Evolutionary conservation across 2,797 vertebrate species (phyloP), one percentile per base, ranked within the genome.

Genomic region (Fundulus diaphanus): DNA sequence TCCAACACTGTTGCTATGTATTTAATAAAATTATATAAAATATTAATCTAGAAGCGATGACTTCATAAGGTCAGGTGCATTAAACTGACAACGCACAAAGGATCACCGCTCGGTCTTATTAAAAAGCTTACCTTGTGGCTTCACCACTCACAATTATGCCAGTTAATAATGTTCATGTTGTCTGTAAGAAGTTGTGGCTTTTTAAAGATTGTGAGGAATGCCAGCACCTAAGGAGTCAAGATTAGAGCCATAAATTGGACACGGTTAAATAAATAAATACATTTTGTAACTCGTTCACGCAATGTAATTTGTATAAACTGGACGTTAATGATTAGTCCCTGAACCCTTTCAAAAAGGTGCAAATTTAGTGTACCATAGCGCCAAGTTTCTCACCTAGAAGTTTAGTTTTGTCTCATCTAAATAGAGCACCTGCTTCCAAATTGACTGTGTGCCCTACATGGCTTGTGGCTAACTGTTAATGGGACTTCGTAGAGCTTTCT

Each of bases 1-100:
- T 82, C 65, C 68, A 54, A 73, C 68, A 72, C 59, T 46, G 56
- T 82, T 85, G 79, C 81, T 85, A 83, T 88, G 87, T 87, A 80
- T 83, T 68, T 70, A 44, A 46, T 71, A 31, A 80, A 83, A 87
- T 79, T 46, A 72, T 80, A 48, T 69, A 5, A 84, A 85, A 79
- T n/a, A 76, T 37, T 18, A 16, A 73, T 31, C 74, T 78, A 73
- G 70, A 73, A 51, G 35, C 37, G 51, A 49, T 52, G 31, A 78
- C 77, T 72, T 73, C 22, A 56, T 72, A 15, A 82, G 70, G 75
- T 84, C 66, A 82, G 74, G 51, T 73, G 56, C 37, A 56, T 44
- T 72, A 68, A 88, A 63, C 80, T 78, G 66, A 78, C 52, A 73
- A 80, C 65, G 18, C 49, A 75, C n/a, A 2, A 69, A 73, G 81